Conservation (phyloP, 1,140 invertebrate species). For the Wasmannia auropunctata region DNA sequence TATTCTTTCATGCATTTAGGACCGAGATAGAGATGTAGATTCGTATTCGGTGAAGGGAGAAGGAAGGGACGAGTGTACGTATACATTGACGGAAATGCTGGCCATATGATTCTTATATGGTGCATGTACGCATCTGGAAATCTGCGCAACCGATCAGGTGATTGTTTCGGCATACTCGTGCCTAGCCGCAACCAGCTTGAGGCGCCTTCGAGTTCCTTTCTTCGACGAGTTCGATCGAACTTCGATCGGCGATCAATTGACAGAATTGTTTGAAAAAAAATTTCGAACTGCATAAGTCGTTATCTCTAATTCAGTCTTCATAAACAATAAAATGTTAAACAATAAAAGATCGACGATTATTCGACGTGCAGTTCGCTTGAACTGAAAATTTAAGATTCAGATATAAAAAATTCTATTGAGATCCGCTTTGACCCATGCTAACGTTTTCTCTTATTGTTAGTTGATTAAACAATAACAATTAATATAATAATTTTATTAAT, state of each 20-base stretch:
- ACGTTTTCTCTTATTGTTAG: too few relatives aligned
- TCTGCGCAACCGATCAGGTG: conserved; percentile 24
- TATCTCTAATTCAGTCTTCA: neutral
- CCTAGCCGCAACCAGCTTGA: neutral
- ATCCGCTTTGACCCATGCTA: too few relatives aligned
- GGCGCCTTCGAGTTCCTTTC: neutral
- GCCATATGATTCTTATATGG: conserved; percentile 29
- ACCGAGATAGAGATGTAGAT: neutral
- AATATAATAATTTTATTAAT: too few relatives aligned
- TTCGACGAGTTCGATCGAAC: neutral
- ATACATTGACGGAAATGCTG: neutral
- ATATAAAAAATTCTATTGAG: too few relatives aligned
- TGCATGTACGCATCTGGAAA: conserved; percentile 16
- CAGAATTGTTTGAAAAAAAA: neutral
- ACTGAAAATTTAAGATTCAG: too few relatives aligned
- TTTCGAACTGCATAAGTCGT: neutral
- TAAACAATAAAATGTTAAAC: neutral
- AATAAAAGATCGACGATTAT: neutral
- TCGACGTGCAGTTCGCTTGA: too few relatives aligned
- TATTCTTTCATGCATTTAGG: neutral
- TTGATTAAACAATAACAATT: too few relatives aligned
- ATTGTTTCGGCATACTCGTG: conserved; percentile 20
- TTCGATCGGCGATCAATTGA: neutral
- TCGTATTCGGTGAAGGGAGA: neutral
- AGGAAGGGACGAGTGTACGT: neutral